Evolutionary conservation across 2,888 invertebrate species (phyloP).

Genomic region (Lasius platythorax): DNA sequence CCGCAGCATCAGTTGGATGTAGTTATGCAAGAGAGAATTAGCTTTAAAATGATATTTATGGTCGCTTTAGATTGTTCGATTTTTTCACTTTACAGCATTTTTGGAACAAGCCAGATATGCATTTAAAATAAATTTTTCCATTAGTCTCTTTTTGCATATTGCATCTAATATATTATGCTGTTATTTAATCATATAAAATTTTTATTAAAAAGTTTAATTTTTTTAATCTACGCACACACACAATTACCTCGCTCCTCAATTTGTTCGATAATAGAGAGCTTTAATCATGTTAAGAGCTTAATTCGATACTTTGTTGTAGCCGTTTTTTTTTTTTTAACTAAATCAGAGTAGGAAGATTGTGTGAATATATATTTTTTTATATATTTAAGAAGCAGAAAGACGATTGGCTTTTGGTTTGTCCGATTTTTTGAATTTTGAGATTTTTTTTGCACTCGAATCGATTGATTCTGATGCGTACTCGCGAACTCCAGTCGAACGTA

Average conservation of each 20-base stretch:
- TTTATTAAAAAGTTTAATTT: not conserved
- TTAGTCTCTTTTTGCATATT: slow-evolving; percentile 12
- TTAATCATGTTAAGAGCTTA: not conserved
- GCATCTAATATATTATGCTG: not conserved
- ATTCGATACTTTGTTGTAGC: not conserved
- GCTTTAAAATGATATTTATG: not conserved
- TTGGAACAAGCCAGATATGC: not conserved
- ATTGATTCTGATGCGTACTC: slow-evolving; percentile 27
- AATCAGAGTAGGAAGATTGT: not conserved
- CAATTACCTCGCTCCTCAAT: not conserved
- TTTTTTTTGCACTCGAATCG: not conserved
- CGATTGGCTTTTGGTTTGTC: not conserved
- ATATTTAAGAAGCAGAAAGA: not conserved
- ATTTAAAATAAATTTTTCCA: not conserved
- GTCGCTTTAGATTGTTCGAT: not conserved
- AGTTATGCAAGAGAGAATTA: not conserved
- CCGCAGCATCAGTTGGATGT: not conserved
- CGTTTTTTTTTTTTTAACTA: not conserved
- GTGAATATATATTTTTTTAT: not conserved
- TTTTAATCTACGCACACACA: not conserved
- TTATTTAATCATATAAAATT: not conserved
- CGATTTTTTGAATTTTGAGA: not conserved
- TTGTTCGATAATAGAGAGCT: not conserved
- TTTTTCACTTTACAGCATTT: slow-evolving; percentile 4
- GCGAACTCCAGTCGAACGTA: slow-evolving; percentile 19